A percentile compares a stretch with the other conserved stretches of the same genome.
Evolutionary conservation across 2,113 vertebrate species (phyloP).

Genomic region (Grus americana): DNA sequence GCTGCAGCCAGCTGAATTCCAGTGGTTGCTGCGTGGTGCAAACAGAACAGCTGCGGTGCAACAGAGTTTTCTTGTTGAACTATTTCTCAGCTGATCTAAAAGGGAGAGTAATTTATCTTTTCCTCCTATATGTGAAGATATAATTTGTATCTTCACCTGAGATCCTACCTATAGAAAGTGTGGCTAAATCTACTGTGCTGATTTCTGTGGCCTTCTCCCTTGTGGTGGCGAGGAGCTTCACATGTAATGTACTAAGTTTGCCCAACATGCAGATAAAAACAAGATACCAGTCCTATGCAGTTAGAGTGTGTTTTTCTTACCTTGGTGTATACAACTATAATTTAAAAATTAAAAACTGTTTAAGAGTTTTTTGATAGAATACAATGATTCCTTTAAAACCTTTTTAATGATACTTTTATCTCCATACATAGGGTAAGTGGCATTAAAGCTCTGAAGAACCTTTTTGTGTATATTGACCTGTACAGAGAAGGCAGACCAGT

Average conservation of each 20-base stretch:
- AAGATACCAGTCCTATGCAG: background rate
- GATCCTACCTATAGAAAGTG: background rate
- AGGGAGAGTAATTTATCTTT: background rate
- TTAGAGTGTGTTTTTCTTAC: constrained; percentile 5
- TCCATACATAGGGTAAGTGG: constrained; percentile 77
- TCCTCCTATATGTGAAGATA: background rate
- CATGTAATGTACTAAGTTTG: background rate
- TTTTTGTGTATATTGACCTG: constrained; percentile 56
- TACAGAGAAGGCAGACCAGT: constrained; percentile 50
- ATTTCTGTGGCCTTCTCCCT: background rate
- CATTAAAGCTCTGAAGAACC: constrained; percentile 70
- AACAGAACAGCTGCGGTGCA: background rate
- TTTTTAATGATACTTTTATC: constrained; percentile 69
- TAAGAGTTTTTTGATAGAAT: constrained; percentile 18
- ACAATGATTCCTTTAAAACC: background rate
- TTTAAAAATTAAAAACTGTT: background rate
- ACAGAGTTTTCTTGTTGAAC: background rate
- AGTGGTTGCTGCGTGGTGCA: background rate
- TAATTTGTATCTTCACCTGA: background rate
- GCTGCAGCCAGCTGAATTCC: background rate
- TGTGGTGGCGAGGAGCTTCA: background rate
- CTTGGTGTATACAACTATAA: background rate
- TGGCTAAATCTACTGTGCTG: background rate
- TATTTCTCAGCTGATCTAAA: background rate
- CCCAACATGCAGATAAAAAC: background rate